A percentile compares a stretch with the other conserved stretches of the same genome.
Evolutionary conservation across 2,113 vertebrate genomes (phyloP).

Genomic region (Glaucidium brasilianum): DNA sequence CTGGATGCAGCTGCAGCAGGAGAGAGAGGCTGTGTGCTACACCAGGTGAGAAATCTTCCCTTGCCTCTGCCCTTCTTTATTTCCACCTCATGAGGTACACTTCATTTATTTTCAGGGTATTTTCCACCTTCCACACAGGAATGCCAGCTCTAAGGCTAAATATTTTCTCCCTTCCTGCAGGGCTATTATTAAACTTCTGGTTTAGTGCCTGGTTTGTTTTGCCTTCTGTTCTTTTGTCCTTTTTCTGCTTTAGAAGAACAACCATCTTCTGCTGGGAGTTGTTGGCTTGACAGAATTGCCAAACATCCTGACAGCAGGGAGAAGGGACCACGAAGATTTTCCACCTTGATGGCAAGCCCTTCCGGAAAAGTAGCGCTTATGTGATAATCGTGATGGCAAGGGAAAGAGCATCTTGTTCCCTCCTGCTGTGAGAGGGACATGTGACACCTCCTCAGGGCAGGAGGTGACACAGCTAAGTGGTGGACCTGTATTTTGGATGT

Average conservation of each 20-base stretch:
- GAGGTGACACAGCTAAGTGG: background rate
- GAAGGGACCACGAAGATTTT: background rate
- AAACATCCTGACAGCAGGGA: background rate
- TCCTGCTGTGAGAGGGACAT: background rate
- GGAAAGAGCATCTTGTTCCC: background rate
- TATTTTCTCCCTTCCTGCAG: background rate
- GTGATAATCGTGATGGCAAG: background rate
- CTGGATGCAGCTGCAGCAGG: background rate
- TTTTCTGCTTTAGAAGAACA: background rate
- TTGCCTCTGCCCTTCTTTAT: background rate
- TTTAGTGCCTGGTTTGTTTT: background rate
- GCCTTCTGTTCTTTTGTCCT: background rate
- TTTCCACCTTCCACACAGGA: background rate
- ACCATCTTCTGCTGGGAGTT: background rate
- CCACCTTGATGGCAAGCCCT: background rate
- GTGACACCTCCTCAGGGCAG: background rate
- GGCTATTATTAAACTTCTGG: background rate
- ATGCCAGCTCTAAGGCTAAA: background rate
- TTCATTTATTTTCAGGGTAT: background rate
- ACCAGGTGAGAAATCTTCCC: background rate
- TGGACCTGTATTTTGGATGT: background rate
- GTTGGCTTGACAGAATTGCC: background rate
- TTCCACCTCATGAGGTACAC: background rate
- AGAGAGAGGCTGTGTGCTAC: background rate
- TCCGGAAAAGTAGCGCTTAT: background rate